These are phyloP conservation scores for Sphecodes monilicornis DNA, from an alignment of 2,888 invertebrate species.

Conservation along the genomic window DNA sequence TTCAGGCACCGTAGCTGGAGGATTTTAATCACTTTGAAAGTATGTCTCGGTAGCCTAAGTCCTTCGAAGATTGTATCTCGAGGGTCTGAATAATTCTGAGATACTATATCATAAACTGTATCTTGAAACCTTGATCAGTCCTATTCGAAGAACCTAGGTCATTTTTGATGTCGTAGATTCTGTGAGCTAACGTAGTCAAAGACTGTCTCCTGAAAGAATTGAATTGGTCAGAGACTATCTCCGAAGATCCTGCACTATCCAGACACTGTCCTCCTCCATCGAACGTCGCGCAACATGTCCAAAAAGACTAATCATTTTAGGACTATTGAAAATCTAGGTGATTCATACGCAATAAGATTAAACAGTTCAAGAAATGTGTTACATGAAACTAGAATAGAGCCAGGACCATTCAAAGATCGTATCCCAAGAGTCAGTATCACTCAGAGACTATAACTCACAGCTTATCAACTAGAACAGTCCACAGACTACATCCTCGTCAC, in stretches of 20 bases:
- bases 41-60: neutral
- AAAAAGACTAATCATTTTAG: neutral
- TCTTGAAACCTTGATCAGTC: neutral
- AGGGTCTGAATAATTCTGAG: neutral
- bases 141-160: neutral
- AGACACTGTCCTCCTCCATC: no score
- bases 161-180: neutral
- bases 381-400: neutral
- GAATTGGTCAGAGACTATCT: no score
- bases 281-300: no score
- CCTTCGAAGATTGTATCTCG: neutral
- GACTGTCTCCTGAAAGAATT: no score
- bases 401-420: neutral
- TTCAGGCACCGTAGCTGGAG: neutral
- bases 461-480: neutral
- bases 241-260: neutral
- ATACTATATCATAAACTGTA: slow-evolving; percentile 12
- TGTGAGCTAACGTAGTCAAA: neutral
- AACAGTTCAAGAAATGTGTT: neutral
- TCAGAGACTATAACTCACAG: neutral
- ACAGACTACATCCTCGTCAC: neutral
- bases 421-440: neutral
- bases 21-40: neutral
- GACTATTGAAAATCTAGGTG: neutral
- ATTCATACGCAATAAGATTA: neutral